Evolutionary conservation across 2,797 vertebrate species (phyloP).

Genomic region (Crypturellus tataupa): DNA sequence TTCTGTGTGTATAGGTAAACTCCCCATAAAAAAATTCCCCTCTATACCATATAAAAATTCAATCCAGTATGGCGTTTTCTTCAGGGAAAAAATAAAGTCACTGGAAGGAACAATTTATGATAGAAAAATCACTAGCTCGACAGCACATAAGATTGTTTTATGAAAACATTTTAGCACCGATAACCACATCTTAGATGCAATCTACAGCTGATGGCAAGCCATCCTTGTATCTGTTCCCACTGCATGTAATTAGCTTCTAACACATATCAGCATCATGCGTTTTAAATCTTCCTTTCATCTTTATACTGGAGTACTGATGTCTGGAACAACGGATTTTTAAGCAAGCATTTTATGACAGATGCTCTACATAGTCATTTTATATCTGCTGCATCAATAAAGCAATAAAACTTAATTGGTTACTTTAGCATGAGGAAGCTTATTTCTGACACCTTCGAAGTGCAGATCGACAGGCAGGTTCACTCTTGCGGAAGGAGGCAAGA

Average conservation of each 20-base stretch:
- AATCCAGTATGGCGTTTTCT: slow-evolving; percentile 4
- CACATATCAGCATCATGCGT: slow-evolving; percentile 59
- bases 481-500: not conserved
- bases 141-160: slow-evolving; percentile 72
- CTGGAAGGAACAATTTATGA: slow-evolving; percentile 60
- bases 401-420: slow-evolving; percentile 77
- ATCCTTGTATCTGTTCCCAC: slow-evolving; percentile 48
- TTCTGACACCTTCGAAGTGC: slow-evolving; percentile 51
- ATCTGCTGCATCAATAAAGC: slow-evolving; percentile 64
- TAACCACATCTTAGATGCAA: slow-evolving; percentile 69
- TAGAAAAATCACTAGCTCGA: slow-evolving; percentile 65
- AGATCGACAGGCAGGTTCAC: slow-evolving; percentile 4
- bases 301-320: slow-evolving; percentile 46
- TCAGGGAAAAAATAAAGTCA: slow-evolving; percentile 20
- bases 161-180: slow-evolving; percentile 76
- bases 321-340: slow-evolving; percentile 66
- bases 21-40: slow-evolving; percentile 11
- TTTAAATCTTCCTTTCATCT: slow-evolving; percentile 79
- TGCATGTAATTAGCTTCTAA: slow-evolving; percentile 67
- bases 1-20: slow-evolving; percentile 47
- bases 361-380: slow-evolving; percentile 62
- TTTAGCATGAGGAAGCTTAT: slow-evolving; percentile 4
- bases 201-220: slow-evolving; percentile 57
- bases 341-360: slow-evolving; percentile 77
- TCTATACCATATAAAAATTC: slow-evolving; percentile 24